Conservation (phyloP, 2,888 invertebrate species). For the Meteorus cinctellus region DNA sequence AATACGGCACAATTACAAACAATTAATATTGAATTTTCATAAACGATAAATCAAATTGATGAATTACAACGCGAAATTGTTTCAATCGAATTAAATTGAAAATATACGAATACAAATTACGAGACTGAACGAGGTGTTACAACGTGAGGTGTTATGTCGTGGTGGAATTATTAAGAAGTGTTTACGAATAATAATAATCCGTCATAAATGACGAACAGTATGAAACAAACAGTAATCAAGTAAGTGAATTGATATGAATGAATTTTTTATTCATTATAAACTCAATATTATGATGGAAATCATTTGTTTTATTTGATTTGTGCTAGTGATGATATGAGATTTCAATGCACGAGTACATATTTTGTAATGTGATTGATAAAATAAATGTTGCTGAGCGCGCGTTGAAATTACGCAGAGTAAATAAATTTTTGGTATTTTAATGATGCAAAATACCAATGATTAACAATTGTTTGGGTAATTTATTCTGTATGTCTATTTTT, state of each 20-base stretch:
- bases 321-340: not conserved
- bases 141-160: constrained; percentile 56
- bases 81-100: not conserved
- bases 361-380: not conserved
- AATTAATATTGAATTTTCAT: not conserved
- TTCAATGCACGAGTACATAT: constrained; percentile 6
- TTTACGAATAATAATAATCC: constrained; percentile 20
- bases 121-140: not conserved
- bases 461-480: no score
- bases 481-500: not conserved
- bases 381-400: constrained; percentile 15
- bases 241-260: constrained; percentile 66
- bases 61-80: not conserved
- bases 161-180: constrained; percentile 48
- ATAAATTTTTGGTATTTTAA: no score
- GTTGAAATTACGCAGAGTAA: constrained; percentile 25
- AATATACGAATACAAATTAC: not conserved
- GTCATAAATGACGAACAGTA: constrained; percentile 74
- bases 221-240: constrained; percentile 77
- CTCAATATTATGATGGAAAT: not conserved
- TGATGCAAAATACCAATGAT: no score
- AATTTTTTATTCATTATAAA: constrained; percentile 14
- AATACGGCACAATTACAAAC: not conserved
- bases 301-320: not conserved
- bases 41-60: not conserved